Conservation (phyloP, 37 sponge, comb jelly and placozoan genomes). For the Chondrilla cf. caribensis region DNA sequence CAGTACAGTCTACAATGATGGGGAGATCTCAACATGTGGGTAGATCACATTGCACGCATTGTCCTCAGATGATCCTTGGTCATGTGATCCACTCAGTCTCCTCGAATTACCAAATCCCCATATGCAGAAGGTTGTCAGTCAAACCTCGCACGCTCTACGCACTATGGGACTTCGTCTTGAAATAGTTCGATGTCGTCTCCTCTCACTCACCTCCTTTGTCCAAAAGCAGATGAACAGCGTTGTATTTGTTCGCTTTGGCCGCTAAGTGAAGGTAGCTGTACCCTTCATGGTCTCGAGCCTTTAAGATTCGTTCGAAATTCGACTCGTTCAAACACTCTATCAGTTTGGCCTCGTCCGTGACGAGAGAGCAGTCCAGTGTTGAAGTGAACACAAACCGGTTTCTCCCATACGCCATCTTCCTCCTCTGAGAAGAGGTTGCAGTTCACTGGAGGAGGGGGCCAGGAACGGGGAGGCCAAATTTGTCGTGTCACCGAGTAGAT, state of each 20-base stretch:
- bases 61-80: no score
- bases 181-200: no score
- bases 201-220: conserved; percentile 2
- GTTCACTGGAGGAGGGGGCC: no score
- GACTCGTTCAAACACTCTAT: neutral
- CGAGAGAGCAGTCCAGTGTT: neutral
- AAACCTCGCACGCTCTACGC: no score
- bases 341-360: neutral
- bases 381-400: neutral
- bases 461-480: no score
- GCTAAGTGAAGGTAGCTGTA: conserved; percentile 5
- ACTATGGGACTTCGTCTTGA: no score
- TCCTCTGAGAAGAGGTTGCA: no score
- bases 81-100: neutral
- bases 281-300: neutral
- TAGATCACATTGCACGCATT: no score
- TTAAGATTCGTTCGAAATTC: neutral
- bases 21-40: no score
- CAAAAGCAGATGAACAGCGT: neutral
- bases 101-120: neutral
- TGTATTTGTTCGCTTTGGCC: neutral
- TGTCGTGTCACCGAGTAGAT: no score
- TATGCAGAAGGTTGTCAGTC: neutral
- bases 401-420: no score
- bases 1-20: no score